These are phyloP conservation scores for Rapana venosa DNA, from an alignment of 2,888 invertebrate species.

Conservation along the genomic window DNA sequence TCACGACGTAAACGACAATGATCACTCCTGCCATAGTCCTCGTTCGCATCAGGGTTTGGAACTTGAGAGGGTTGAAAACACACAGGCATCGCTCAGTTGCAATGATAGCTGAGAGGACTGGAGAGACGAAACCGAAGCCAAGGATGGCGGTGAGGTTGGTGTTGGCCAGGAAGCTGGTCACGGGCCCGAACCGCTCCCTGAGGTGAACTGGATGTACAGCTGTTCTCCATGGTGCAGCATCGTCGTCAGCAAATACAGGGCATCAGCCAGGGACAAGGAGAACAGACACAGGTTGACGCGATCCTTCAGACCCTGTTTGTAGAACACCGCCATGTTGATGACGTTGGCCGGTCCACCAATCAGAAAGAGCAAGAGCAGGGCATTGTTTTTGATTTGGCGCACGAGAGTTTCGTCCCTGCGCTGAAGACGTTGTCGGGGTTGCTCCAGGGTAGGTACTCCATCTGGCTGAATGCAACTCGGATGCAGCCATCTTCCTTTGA, in stretches of 20 bases:
- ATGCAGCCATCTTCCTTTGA: background rate
- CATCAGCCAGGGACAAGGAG: background rate
- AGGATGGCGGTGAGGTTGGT: background rate
- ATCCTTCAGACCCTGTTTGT: background rate
- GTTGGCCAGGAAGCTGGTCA: background rate
- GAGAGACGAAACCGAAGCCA: background rate
- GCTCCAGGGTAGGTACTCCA: background rate
- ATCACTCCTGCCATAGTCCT: background rate
- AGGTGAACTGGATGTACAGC: background rate
- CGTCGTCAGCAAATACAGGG: background rate
- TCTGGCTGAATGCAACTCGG: background rate
- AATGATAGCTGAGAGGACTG: slow-evolving; percentile 8
- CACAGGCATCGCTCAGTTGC: slow-evolving; percentile 21
- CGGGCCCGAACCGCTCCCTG: background rate
- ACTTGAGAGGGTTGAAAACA: background rate
- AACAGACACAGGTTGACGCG: slow-evolving; percentile 27
- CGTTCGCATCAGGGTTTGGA: slow-evolving; percentile 25
- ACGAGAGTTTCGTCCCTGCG: background rate
- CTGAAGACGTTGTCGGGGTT: background rate
- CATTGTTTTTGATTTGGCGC: background rate
- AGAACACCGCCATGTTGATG: slow-evolving; percentile 36
- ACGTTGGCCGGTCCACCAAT: slow-evolving; percentile 28
- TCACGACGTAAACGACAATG: background rate
- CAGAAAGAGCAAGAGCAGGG: background rate
- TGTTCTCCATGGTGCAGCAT: background rate